Conservation (phyloP, 2,113 vertebrate genomes). For the Lepisosteus osseus region DNA sequence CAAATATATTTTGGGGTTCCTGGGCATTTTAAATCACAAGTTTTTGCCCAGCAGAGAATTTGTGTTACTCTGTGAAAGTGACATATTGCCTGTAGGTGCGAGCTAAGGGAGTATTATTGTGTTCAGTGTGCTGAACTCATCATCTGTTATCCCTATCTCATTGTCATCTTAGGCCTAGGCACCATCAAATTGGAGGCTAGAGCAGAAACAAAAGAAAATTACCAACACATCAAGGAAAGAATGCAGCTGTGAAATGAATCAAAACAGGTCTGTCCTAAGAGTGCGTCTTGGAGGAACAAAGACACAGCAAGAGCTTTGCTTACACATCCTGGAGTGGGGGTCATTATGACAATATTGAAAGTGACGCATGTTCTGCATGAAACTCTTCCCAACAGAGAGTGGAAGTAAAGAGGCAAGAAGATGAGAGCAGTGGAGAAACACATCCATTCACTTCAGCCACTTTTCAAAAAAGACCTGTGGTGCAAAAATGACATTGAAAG, state of each 20-base stretch:
- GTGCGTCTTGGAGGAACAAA: constrained; percentile 22
- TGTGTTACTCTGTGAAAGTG: constrained; percentile 35
- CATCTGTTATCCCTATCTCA: constrained; percentile 55
- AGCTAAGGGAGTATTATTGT: constrained; percentile 39
- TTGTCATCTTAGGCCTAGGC: constrained; percentile 58
- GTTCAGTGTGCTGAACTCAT: constrained; percentile 56
- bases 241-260: constrained; percentile 63
- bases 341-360: constrained; percentile 7
- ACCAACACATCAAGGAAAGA: constrained; percentile 62
- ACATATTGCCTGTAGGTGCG: constrained; percentile 52
- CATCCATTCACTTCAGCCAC: no score
- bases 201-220: constrained; percentile 65
- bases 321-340: constrained; percentile 18
- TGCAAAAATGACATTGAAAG: no score
- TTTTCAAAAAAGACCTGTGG: no score
- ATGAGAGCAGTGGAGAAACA: no score
- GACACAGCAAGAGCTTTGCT: constrained; percentile 11
- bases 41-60: constrained; percentile 12
- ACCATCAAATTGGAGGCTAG: constrained; percentile 57
- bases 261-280: constrained; percentile 40
- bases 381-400: no score
- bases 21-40: constrained; percentile 5
- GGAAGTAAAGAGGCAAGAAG: no score
- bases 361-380: constrained; percentile 12
- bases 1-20: constrained; percentile 14